Base-by-base conservation (phyloP, 2,113 vertebrate species). In the Paratilapia polleni region DNA sequence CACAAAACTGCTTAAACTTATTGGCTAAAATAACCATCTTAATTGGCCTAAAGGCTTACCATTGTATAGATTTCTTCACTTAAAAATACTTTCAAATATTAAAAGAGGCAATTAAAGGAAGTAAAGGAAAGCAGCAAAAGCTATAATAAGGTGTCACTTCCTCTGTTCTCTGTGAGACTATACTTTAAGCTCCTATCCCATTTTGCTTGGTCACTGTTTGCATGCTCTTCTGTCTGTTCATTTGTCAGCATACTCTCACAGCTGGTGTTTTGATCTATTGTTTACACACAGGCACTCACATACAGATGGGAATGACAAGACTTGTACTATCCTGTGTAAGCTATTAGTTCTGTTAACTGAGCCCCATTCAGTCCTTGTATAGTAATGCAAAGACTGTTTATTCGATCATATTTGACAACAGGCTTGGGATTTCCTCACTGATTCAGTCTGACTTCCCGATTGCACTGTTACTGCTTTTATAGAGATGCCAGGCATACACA, bases 231-330 rank as follows among this genome's bases (percentile, higher is more conserved):
- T 60, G 13, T 47, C 74, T 64, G 64, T 52, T 90, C 62, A 24
- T 63, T 74, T 81, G 47, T 75, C 74, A 61, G 79, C 6, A 5
- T 56, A 12, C 47, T 28, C 54, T 81, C 57, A 81, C 90, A 91
- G 89, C 88, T 82, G 80, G 24, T 81, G 85, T 85, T 86, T 89
- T 60, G 49, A 87, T 86, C 66, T 81, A 22, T 77, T 90, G 75
- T 91, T 83, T 88, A 77, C 81, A 89, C 82, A 80, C 60, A 88
- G 52, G 3, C 22, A 24, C 64, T 63, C 43, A 63, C 78, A 76
- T 38, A 13, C 87, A 80, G 66, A 92, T 86, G 82, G 81, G 62
- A 89, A 83, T 83, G 63, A 88, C 68, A 75, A 36, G 80, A 85
- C 73, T 70, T 54, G 54, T 62, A 31, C 82, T 73, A 28, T 81